These are phyloP conservation scores for Portunus trituberculatus DNA, from an alignment of 1,140 invertebrate species.

Conservation along the genomic window DNA sequence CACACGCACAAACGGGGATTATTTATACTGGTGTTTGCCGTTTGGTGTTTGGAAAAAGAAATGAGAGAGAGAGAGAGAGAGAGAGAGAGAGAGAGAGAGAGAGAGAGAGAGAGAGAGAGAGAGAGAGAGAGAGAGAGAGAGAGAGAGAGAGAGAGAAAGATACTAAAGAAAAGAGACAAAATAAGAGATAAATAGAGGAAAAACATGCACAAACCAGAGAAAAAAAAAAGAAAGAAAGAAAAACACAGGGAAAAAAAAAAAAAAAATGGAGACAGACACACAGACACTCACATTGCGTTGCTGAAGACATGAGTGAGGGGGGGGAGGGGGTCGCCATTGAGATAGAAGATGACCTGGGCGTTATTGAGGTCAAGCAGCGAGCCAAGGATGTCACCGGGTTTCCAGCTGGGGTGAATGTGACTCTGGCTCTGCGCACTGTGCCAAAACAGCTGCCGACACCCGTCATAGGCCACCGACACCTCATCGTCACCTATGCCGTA, in stretches of 20 bases:
- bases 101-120: background rate
- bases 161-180: background rate
- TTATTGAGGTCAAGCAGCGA: conserved; percentile 88
- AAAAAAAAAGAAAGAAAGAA: no score
- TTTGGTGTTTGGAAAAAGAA: no score
- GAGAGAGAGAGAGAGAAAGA: background rate
- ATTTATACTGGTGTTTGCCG: no score
- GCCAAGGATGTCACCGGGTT: conserved; percentile 91
- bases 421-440: conserved; percentile 82
- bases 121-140: background rate
- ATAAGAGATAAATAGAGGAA: background rate
- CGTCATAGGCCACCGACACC: conserved; percentile 94
- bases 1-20: no score
- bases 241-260: no score
- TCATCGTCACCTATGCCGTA: conserved; percentile 97
- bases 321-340: conserved; percentile 89
- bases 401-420: conserved; percentile 85
- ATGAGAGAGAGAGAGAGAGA: no score
- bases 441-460: conserved; percentile 94
- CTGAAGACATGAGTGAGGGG: conserved; percentile 88
- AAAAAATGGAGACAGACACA: no score
- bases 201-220: no score
- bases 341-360: conserved; percentile 88
- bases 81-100: background rate
- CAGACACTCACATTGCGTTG: conserved; percentile 84